Base-by-base conservation (phyloP, 2,888 invertebrate genomes). In the Spisula solida region DNA sequence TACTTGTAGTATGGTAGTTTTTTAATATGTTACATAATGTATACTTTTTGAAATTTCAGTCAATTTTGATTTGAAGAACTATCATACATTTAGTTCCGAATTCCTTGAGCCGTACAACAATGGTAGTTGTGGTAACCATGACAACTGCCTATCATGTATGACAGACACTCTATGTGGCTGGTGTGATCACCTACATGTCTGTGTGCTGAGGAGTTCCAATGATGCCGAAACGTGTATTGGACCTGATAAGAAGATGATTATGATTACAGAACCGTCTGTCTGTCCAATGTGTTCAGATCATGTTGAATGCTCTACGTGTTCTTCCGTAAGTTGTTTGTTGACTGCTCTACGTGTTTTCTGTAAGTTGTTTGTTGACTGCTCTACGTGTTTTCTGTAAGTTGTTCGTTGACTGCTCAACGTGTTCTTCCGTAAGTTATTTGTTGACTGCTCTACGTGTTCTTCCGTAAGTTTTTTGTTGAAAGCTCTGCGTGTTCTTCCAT, bases 131-230 rank as follows among this genome's bases (percentile, higher is more conserved):
- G 97, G 97, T 0, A 97, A 97, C 85, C 98, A 98, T 96, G 97
- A 97, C 92, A 99, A 98, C 96, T 99, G 99, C 95, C 97, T 99
- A 55, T 98, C 98, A 91, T 99, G 99, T 95, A 97, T 99, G 85
- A 98, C 98, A 0, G 99, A 99, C 96, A 98, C 98, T 0, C 97
- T 98, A 25, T 99, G 99, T 95, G 98, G 98, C 0, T 99, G 99
- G 99, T 99, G 99, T 96, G 98, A 88, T 56, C 82, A n/a, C 97
- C 97, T 92, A 97, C 97, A 81, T 98, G 98, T 96, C 97, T 98
- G 93, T 97, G 97, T 10, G 97, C 98, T 85, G 18, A 93, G 95
- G 70, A 93, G 92, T 81, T 84, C 86, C n/a, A 92, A 89, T 51
- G 29, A 60, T 1, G n/a, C 75, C 5, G 85, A 90, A 16, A 87